These are phyloP conservation scores for Formica aserva DNA, from an alignment of 2,888 invertebrate species.

Conservation along the genomic window DNA sequence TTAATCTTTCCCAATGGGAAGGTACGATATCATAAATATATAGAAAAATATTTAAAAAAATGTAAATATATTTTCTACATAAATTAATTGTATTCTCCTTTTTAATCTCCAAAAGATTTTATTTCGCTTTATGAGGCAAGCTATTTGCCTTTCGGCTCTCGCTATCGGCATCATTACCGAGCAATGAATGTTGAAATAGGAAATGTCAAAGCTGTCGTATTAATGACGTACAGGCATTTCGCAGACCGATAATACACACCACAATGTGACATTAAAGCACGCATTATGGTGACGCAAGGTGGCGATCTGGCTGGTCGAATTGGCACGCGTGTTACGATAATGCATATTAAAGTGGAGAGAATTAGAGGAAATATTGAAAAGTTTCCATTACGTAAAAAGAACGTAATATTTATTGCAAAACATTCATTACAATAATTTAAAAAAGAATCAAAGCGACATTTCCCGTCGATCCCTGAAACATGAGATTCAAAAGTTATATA, in stretches of 20 bases:
- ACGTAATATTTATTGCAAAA: background rate
- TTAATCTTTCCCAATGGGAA: background rate
- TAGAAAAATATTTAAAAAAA: background rate
- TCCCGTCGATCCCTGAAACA: background rate
- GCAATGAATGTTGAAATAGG: conserved; percentile 56
- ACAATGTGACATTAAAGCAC: conserved; percentile 46
- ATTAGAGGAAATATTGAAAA: background rate
- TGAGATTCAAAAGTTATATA: background rate
- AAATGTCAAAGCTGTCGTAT: conserved; percentile 59
- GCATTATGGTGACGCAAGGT: conserved; percentile 44
- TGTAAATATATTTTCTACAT: background rate
- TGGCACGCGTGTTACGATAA: conserved; percentile 5
- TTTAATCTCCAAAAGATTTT: background rate
- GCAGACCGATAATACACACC: conserved; percentile 53
- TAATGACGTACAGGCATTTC: conserved; percentile 56
- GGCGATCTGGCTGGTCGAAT: conserved; percentile 15
- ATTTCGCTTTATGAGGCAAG: conserved; percentile 3
- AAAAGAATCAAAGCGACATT: background rate
- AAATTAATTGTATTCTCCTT: conserved; percentile 14
- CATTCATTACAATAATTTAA: background rate
- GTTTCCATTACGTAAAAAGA: background rate
- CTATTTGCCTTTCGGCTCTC: conserved; percentile 13
- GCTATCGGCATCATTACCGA: conserved; percentile 30
- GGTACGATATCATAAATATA: background rate
- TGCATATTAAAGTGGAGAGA: background rate